Percentiles rank a stretch among this genome's conserved stretches.
Evolutionary conservation across 2,888 invertebrate species (phyloP).

Genomic region (Petrophora chlorosata): DNA sequence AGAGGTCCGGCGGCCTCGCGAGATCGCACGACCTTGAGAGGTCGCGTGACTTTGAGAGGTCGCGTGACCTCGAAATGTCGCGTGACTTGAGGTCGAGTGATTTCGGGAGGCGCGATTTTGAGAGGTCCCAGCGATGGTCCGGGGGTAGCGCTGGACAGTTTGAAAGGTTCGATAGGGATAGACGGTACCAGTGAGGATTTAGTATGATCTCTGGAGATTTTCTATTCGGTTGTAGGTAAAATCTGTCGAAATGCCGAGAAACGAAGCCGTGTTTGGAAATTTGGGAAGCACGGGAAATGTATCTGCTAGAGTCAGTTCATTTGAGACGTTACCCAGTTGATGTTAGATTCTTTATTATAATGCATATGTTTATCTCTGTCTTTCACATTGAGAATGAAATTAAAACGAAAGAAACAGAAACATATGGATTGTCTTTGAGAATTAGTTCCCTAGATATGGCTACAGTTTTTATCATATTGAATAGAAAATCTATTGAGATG

Average conservation of each 20-base stretch:
- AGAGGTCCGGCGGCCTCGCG: slow-evolving; percentile 31
- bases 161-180: slow-evolving; percentile 9
- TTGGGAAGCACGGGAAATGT: too few relatives aligned
- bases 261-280: too few relatives aligned
- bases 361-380: too few relatives aligned
- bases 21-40: background rate
- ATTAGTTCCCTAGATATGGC: too few relatives aligned
- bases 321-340: too few relatives aligned
- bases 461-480: slow-evolving; percentile 1
- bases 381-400: too few relatives aligned
- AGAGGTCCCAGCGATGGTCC: slow-evolving; percentile 4
- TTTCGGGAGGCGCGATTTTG: slow-evolving; percentile 3
- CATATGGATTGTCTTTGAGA: too few relatives aligned
- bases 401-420: too few relatives aligned
- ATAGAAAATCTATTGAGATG: slow-evolving; percentile 1
- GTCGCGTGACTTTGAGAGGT: slow-evolving; percentile 1
- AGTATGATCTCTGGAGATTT: background rate
- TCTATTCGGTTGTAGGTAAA: too few relatives aligned
- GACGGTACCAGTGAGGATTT: slow-evolving; percentile 3
- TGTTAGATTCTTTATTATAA: too few relatives aligned
- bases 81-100: background rate
- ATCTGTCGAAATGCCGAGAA: too few relatives aligned
- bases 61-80: background rate
- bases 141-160: background rate
- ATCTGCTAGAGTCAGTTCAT: too few relatives aligned